Base-by-base conservation (phyloP, 64 coral and sea anemone genomes). In the Dendrophyllia cribrosa region DNA sequence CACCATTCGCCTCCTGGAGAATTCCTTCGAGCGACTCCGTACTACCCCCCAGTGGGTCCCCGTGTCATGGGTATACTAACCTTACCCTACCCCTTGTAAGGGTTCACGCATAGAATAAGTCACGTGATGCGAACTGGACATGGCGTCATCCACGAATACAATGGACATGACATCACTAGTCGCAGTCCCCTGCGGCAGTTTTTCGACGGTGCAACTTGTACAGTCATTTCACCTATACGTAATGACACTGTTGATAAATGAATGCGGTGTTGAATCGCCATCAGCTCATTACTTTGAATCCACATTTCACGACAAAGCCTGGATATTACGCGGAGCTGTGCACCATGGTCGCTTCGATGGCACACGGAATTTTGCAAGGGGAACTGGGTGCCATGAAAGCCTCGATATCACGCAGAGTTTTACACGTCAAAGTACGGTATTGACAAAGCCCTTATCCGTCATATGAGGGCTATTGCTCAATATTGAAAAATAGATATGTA, bases 11-110 rank as follows among this genome's bases (percentile, higher is more conserved):
- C 82, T 91, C 14, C 88, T 97, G 49, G 95, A 97, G 43, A 83
- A 90, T 87, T 70, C 92, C 20, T 88, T 97, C 50, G 92, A 85
- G 7, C 70, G 59, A 10, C 83, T 97, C 53, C 71, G 75, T 9
- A 81, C 63, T n/a, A 91, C 78, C 7, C 85, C 89, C 10, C 95
- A 97, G 66, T 97, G 95, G 95, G 95, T 97, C 25, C 95, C 95
- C 5, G 83, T 97, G 58, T 91, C 74, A 70, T 97, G 95, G 95
- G 93, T 97, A 26, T 97, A 97, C 75, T 97, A 48, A 91, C 13
- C 51, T 43, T 67, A 9, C 48, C 66, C 49, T 13, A 15, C 67
- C 7, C 53, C 85, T 21, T 4, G n/a, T 53, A 70, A 53, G 20
- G 59, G 7, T 60, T 70, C 83, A 52, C 47, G 47, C 15, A 86